Conservation (phyloP, 1,140 invertebrate genomes). For the Trachelipus rathkii region DNA sequence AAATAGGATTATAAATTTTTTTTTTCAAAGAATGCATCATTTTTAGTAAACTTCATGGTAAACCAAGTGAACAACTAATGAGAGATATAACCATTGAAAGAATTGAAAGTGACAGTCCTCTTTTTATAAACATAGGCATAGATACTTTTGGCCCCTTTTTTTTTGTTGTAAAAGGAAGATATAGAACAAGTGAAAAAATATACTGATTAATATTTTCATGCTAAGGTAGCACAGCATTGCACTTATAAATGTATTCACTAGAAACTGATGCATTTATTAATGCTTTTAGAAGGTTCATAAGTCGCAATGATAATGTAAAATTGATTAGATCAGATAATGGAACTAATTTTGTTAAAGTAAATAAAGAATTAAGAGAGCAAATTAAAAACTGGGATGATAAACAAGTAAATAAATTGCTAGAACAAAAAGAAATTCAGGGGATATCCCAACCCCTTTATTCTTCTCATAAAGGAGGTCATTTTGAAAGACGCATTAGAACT, state of each 20-base stretch:
- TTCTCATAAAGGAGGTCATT: slow-evolving; percentile 44
- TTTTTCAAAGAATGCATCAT: slow-evolving; percentile 16
- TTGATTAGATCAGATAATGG: slow-evolving; percentile 48
- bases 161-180: slow-evolving; percentile 25
- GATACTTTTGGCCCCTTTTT: slow-evolving; percentile 46
- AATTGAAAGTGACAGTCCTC: slow-evolving; percentile 18
- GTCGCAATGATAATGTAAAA: slow-evolving; percentile 42
- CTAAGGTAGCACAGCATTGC: slow-evolving; percentile 45
- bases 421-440: slow-evolving; percentile 37
- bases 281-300: slow-evolving; percentile 47
- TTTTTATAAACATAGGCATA: slow-evolving; percentile 40
- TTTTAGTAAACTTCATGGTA: slow-evolving; percentile 13
- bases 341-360: slow-evolving; percentile 47
- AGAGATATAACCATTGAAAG: slow-evolving; percentile 39
- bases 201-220: slow-evolving; percentile 46
- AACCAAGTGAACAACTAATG: slow-evolving; percentile 16
- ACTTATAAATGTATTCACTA: slow-evolving; percentile 47
- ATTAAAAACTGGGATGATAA: slow-evolving; percentile 39
- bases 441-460: slow-evolving; percentile 43
- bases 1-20: slow-evolving; percentile 24
- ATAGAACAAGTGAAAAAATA: slow-evolving; percentile 36
- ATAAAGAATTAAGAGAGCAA: slow-evolving; percentile 40
- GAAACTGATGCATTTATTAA: slow-evolving; percentile 46
- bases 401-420: slow-evolving; percentile 20
- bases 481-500: slow-evolving; percentile 40